Evolutionary conservation across 2,113 vertebrate genomes (phyloP), one percentile per base, ranked within the genome.

Genomic region (Melanocharis versteri): DNA sequence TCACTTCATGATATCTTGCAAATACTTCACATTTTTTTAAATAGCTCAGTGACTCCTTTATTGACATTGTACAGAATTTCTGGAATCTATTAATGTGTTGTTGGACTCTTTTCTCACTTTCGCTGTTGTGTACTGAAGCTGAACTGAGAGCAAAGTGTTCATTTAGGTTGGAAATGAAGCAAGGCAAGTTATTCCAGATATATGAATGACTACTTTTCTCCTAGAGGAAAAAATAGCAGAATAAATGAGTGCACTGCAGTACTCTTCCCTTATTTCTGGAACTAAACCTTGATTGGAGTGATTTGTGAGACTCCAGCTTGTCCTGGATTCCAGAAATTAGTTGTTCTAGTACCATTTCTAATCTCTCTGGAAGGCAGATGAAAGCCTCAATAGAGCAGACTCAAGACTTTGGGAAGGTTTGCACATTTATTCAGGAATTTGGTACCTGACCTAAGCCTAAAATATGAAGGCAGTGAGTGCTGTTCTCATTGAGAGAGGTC

Each of bases 141-240:
- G 56, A 93, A 82, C 73, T 83, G 82, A 65, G 75, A 83, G 42
- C 28, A 83, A 86, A 68, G 44, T 88, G 23, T 83, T 94, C 10
- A 56, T 83, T 93, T 92, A 89, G 64, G 33, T 37, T 95, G 76
- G 83, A 95, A 96, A 78, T 60, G 71, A 81, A 88, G 79, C 24
- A 96, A 86, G 69, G 22, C 56, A 48, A 68, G 42, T 86, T 86
- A 86, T 23, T 88, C 35, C 39, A 78, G 65, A 33, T 86, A 66
- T 33, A 51, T 80, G 71, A 62, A 86, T 54, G 39, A 73, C 71
- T 61, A 10, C 51, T 91, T 93, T 93, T 93, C 73, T 85, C 30
- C 60, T 9, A 57, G 70, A 89, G 35, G 60, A 48, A 93, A 90
- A 31, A 83, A 69, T 4, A 85, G 50, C 39, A 88, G 58, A 94